Conservation (phyloP, 1,140 invertebrate genomes). For the Spodoptera litura region DNA sequence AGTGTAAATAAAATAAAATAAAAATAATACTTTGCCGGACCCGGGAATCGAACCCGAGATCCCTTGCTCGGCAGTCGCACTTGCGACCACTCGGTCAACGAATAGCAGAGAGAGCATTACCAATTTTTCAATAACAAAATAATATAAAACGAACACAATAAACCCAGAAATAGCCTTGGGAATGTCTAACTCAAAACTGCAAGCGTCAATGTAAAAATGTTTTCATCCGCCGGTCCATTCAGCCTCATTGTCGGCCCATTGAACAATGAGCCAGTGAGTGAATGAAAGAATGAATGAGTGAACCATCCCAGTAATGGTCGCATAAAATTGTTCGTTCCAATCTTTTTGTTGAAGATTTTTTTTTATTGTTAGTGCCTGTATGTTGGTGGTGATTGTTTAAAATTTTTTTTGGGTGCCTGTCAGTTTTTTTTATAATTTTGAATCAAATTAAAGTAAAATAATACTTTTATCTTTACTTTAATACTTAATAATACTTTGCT, state of each 20-base stretch:
- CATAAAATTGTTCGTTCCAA: constrained; percentile 31
- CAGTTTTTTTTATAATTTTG: too few species aligned
- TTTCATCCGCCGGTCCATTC: constrained; percentile 16
- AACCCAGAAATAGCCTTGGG: neutral
- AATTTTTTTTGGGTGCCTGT: too few species aligned
- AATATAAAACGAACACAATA: constrained; percentile 15
- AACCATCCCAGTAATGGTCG: constrained; percentile 32
- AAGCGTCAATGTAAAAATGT: constrained; percentile 37
- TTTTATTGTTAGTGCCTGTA: neutral
- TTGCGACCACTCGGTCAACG: too few species aligned
- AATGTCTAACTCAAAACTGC: constrained; percentile 11
- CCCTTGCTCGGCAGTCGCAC: too few species aligned
- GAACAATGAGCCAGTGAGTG: constrained; percentile 36
- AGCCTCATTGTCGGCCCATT: constrained; percentile 16
- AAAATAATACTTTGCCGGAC: too few species aligned
- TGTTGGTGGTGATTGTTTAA: neutral
- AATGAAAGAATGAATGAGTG: constrained; percentile 11
- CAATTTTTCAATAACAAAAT: neutral
- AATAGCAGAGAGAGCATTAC: too few species aligned
- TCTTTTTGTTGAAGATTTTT: constrained; percentile 28
- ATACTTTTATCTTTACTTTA: too few species aligned
- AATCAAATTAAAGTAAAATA: too few species aligned
- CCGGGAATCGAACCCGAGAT: too few species aligned
- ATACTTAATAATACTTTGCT: too few species aligned
- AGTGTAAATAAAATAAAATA: too few species aligned